A percentile compares a stretch with the other conserved stretches of the same genome.
These are phyloP conservation scores for Chymomyza fuscimana DNA, from an alignment of 2,888 invertebrate genomes.

Conservation along the genomic window DNA sequence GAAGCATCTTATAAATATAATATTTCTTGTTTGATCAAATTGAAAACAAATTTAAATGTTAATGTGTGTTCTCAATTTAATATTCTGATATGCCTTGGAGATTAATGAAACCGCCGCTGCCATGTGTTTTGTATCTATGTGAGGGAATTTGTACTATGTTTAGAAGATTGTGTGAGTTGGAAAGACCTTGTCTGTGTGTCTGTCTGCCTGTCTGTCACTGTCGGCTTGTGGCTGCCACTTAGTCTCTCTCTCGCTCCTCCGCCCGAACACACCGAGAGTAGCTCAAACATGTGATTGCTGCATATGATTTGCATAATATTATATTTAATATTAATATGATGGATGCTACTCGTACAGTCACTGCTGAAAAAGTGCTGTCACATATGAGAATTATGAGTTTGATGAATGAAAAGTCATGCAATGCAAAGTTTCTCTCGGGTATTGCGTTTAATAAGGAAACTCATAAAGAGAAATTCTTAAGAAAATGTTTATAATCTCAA, in stretches of 20 bases:
- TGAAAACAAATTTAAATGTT: conserved; percentile 75
- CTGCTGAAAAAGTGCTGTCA: conserved; percentile 3
- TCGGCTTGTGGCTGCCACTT: conserved; percentile 24
- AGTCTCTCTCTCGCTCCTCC: not conserved
- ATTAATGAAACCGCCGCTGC: conserved; percentile 54
- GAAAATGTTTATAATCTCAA: not conserved
- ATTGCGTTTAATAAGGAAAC: not conserved
- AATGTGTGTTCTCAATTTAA: conserved; percentile 60
- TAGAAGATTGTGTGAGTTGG: conserved; percentile 1
- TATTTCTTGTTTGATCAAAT: conserved; percentile 58
- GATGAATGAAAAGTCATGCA: not conserved
- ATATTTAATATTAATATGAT: conserved; percentile 52
- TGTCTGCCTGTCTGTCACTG: conserved; percentile 11
- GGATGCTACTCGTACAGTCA: conserved; percentile 17
- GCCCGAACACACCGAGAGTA: conserved; percentile 8
- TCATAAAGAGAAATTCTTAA: not conserved
- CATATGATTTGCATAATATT: conserved; percentile 55
- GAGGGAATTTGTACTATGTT: no score
- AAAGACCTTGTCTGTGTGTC: not conserved
- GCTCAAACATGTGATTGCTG: conserved; percentile 41
- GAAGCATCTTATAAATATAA: conserved; percentile 28
- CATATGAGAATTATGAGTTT: not conserved
- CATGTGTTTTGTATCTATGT: conserved; percentile 30
- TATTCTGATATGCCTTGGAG: conserved; percentile 56
- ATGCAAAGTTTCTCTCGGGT: not conserved